These are phyloP conservation scores for Drosophila miranda DNA, from an alignment of 1,140 invertebrate genomes.

Conservation along the genomic window DNA sequence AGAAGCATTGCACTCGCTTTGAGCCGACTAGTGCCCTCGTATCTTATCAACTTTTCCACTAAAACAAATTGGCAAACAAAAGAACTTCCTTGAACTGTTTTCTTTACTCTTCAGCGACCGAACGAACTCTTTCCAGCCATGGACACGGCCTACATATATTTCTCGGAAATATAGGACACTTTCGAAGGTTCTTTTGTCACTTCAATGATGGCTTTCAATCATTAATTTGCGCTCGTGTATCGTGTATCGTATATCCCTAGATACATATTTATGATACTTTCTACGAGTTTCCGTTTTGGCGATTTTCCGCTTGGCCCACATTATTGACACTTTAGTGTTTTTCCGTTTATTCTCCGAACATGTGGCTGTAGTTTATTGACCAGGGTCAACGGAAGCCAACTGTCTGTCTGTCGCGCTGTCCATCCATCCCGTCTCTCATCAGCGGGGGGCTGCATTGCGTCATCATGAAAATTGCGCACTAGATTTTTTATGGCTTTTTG, in stretches of 20 bases:
- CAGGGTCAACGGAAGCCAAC: constrained; percentile 64
- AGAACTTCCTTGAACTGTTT: no score
- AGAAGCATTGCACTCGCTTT: no score
- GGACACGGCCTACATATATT: no score
- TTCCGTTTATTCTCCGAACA: constrained; percentile 32
- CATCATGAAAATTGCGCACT: constrained; percentile 47
- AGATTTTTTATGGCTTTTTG: constrained; percentile 33
- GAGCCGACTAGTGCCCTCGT: no score
- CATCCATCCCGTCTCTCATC: constrained; percentile 18
- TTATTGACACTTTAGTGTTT: constrained; percentile 60
- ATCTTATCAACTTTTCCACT: no score
- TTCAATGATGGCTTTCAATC: constrained; percentile 24
- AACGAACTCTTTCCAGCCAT: no score
- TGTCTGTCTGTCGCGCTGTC: constrained; percentile 19
- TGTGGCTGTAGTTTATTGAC: constrained; percentile 56
- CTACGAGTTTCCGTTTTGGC: constrained; percentile 21
- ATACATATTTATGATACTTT: constrained; percentile 13
- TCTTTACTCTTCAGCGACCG: no score
- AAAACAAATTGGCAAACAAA: no score
- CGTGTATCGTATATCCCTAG: constrained; percentile 3
- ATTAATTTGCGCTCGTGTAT: neutral
- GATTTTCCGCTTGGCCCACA: constrained; percentile 7
- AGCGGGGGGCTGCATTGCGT: constrained; percentile 41
- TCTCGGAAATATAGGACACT: constrained; percentile 3
- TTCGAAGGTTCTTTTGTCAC: constrained; percentile 8